phyloP scores from a whole-genome alignment of 2,113 vertebrate species.

The Lontra canadensis region DNA sequence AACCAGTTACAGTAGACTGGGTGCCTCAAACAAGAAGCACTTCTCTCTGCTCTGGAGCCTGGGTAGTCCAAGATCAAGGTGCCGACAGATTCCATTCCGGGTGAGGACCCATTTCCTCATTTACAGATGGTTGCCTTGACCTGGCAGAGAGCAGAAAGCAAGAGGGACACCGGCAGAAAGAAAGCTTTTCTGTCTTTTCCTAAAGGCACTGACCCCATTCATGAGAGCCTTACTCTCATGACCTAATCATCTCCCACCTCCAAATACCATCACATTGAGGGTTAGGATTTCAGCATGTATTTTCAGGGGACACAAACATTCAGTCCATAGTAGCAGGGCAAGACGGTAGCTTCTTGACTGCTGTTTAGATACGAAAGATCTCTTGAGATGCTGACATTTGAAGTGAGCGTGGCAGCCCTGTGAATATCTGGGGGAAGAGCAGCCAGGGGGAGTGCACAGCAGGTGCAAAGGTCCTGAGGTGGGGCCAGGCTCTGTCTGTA shows the following conservation, averaged over 20 bases:
- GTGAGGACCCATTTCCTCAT: neutral
- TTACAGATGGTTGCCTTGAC: neutral
- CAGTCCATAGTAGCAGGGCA: neutral
- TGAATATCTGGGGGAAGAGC: neutral
- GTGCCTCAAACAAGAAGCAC: neutral
- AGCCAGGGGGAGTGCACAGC: rapidly evolving
- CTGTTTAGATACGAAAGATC: neutral
- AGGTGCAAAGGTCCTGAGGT: neutral
- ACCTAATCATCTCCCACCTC: neutral
- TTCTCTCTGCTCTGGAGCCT: neutral
- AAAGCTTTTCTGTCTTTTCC: neutral
- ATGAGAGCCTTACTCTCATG: neutral
- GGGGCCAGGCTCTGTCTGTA: neutral
- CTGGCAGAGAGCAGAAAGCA: neutral
- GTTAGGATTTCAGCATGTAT: neutral
- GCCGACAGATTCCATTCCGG: neutral
- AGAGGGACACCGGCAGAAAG: neutral
- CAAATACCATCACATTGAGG: neutral
- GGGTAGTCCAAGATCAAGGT: neutral
- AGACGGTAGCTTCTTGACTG: neutral
- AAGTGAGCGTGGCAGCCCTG: neutral
- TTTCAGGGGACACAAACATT: neutral
- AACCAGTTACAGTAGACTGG: neutral
- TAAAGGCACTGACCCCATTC: neutral
- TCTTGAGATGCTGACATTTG: neutral